These are phyloP conservation scores for Watsonalla binaria DNA, from an alignment of 2,888 invertebrate genomes.

Conservation along the genomic window DNA sequence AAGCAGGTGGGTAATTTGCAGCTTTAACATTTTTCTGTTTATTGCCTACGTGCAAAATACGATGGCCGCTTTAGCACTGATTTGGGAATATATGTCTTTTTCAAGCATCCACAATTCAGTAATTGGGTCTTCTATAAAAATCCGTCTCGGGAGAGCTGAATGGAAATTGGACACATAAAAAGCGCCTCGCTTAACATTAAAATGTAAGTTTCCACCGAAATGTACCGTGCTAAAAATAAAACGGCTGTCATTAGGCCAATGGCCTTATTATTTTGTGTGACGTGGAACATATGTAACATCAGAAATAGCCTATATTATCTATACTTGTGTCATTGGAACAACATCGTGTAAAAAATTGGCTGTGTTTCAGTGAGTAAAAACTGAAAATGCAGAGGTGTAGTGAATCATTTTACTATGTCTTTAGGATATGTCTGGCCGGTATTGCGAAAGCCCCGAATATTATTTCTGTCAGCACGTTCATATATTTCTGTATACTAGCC, in stretches of 20 bases:
- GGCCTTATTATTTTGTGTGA: conserved; percentile 76
- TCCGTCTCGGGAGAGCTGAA: neutral
- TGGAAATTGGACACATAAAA: neutral
- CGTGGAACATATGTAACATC: conserved; percentile 72
- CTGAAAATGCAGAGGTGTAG: conserved; percentile 30
- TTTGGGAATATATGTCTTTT: too few relatives aligned
- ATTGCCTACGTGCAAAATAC: too few relatives aligned
- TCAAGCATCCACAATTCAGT: neutral
- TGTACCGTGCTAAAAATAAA: conserved; percentile 43
- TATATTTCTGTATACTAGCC: conserved; percentile 24
- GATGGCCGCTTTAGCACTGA: too few relatives aligned
- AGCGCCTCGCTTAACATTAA: conserved; percentile 5
- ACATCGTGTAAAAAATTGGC: conserved; percentile 63
- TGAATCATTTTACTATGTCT: conserved; percentile 58
- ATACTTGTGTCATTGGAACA: conserved; percentile 59
- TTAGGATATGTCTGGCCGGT: conserved; percentile 38
- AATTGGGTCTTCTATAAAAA: neutral
- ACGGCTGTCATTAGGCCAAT: conserved; percentile 74
- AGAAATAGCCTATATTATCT: conserved; percentile 73
- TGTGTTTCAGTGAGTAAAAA: conserved; percentile 50
- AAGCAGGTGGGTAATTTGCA: too few relatives aligned
- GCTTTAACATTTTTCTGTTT: too few relatives aligned
- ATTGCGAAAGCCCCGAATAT: conserved; percentile 38
- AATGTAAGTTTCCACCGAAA: conserved; percentile 1
- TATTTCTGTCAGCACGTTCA: conserved; percentile 17